Base-by-base conservation (phyloP, 2,113 vertebrate genomes). In the Scopus umbretta region DNA sequence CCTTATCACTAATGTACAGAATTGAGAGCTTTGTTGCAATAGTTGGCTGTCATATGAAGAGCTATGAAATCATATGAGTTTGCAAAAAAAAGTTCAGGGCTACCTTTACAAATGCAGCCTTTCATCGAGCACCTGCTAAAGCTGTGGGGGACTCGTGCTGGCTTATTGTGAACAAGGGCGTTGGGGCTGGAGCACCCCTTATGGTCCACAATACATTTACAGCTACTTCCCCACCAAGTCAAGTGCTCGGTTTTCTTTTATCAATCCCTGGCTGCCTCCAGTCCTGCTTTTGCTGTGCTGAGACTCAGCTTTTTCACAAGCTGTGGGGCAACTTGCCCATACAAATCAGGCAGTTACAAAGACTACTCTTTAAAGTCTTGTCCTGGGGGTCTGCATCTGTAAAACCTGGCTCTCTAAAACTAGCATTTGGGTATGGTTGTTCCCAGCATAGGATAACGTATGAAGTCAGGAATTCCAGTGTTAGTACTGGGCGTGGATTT, bases 331-430 rank as follows among this genome's bases (percentile, higher is more conserved):
- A 32, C 58, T 76, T 95, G 89, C 71, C 62, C 49, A 4, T 58
- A 40, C 53, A 82, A 74, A 72, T 94, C 53, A 88, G 80, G 56
- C 45, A 83, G 40, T 50, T 85, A 79, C 58, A 88, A 94, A 94
- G 76, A 18, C 73, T 79, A 1, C 27, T 68, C 58, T 82, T 93
- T 47, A 72, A 91, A 94, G 71, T 52, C 45, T 95, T 95, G 81
- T 96, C 93, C 89, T 76, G 86, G 68, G 85, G 96, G 71, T 91
- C 94, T 94, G 55, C 87, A 95, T 89, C 94, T 94, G 84, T 92
- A 68, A 94, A 96, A 87, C 53, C 88, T 94, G 86, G 68, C 80
- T 87, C 88, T 86, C 3, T 59, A 83, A 84, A 71, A 36, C 47
- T 15, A 85, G 70, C 52, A 68, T 94, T 76, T 91, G 81, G 62